phyloP scores from a whole-genome alignment of 2,888 invertebrate genomes.

The Apamea anceps region DNA sequence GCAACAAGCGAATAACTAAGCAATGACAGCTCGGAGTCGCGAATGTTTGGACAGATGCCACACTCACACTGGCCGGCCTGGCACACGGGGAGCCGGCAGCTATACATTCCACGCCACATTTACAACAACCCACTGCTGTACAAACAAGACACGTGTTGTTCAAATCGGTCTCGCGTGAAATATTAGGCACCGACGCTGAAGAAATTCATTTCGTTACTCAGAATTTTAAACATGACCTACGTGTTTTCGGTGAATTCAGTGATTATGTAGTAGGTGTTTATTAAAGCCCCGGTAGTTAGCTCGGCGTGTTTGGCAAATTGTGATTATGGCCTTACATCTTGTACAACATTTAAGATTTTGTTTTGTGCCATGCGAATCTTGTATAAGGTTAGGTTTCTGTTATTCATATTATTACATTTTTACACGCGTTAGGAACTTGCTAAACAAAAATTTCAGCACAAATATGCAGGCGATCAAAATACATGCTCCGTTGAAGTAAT shows the following conservation, averaged over 20 bases:
- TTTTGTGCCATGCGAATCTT: slow-evolving; percentile 8
- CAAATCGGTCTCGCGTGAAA: slow-evolving; percentile 79
- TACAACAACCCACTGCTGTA: slow-evolving; percentile 76
- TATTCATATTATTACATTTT: slow-evolving; percentile 1
- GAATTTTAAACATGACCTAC: slow-evolving; percentile 62
- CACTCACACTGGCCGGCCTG: slow-evolving; percentile 53
- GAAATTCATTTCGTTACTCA: slow-evolving; percentile 76
- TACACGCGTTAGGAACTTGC: not conserved
- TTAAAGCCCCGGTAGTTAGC: slow-evolving; percentile 19
- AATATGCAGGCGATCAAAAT: slow-evolving; percentile 30
- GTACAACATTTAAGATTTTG: slow-evolving; percentile 14
- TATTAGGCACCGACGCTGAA: slow-evolving; percentile 68
- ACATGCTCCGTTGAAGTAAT: slow-evolving; percentile 41
- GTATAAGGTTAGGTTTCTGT: not conserved
- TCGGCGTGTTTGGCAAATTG: slow-evolving; percentile 14
- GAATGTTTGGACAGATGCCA: slow-evolving; percentile 82
- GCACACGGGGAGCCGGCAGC: slow-evolving; percentile 59
- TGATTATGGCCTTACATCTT: slow-evolving; percentile 7
- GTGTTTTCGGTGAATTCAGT: slow-evolving; percentile 50
- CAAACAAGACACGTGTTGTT: slow-evolving; percentile 83
- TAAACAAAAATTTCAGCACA: slow-evolving; percentile 22
- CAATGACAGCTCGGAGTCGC: slow-evolving; percentile 71
- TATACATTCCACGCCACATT: slow-evolving; percentile 77
- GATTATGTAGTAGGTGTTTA: slow-evolving; percentile 38
- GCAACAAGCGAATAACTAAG: slow-evolving; percentile 76